phyloP scores from a whole-genome alignment of 1,140 invertebrate genomes.

The Orussus abietinus region DNA sequence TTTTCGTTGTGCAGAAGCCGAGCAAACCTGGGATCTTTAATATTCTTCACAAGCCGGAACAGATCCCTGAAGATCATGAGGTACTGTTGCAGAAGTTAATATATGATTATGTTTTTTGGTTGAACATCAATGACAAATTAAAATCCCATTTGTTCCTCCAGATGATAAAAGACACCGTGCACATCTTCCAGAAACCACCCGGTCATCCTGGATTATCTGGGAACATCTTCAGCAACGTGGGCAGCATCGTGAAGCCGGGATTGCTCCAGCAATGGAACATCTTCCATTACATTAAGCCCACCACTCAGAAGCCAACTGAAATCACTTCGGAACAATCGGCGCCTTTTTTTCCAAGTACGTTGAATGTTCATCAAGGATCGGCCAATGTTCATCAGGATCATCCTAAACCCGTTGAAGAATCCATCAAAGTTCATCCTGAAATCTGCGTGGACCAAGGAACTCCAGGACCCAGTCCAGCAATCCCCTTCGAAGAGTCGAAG shows the following conservation, averaged over 20 bases:
- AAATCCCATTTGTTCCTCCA: slow-evolving; percentile 5
- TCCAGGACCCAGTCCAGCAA: too few relatives aligned
- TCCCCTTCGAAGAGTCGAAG: too few relatives aligned
- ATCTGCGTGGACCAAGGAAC: too few relatives aligned
- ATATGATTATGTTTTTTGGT: background rate
- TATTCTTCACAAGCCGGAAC: slow-evolving; percentile 4
- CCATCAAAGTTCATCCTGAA: too few relatives aligned
- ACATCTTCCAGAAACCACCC: slow-evolving; percentile 9
- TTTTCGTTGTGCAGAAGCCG: slow-evolving; percentile 12
- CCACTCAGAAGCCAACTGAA: too few relatives aligned
- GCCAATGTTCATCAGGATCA: too few relatives aligned
- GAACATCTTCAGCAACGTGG: background rate
- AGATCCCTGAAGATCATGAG: slow-evolving; percentile 8
- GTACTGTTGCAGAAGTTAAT: background rate
- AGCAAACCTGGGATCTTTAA: slow-evolving; percentile 1
- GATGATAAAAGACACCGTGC: slow-evolving; percentile 12
- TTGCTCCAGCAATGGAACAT: slow-evolving; percentile 8
- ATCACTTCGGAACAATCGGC: too few relatives aligned
- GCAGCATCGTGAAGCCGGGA: background rate
- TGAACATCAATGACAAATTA: background rate
- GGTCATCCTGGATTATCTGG: background rate
- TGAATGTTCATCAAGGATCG: too few relatives aligned
- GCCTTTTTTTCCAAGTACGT: too few relatives aligned
- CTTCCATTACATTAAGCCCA: too few relatives aligned
- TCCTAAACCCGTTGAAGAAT: too few relatives aligned